A percentile compares a stretch with the other conserved stretches of the same genome.
Evolutionary conservation across 2,113 vertebrate genomes (phyloP).

Genomic region (Hucho hucho): DNA sequence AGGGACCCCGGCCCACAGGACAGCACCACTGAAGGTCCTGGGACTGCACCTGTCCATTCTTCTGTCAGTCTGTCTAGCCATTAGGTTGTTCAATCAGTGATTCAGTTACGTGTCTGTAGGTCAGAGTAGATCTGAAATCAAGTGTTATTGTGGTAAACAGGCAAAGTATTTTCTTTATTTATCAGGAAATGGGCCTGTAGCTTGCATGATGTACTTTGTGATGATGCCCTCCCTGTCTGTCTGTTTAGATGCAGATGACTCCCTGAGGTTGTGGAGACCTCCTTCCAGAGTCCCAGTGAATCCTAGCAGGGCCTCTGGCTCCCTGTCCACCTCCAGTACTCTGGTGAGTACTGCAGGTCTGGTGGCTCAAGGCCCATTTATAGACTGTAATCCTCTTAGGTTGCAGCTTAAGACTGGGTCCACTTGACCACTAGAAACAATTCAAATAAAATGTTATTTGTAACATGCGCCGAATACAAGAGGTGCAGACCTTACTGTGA

Average conservation of each 20-base stretch:
- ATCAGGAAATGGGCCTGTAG: background rate
- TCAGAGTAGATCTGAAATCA: background rate
- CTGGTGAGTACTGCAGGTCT: slow-evolving; percentile 70
- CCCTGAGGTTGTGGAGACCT: slow-evolving; percentile 78
- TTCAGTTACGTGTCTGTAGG: background rate
- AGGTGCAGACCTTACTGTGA: too few species aligned
- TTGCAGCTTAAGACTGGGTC: too few species aligned
- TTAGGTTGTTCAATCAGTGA: background rate
- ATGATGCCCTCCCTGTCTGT: slow-evolving; percentile 16
- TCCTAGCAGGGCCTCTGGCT: slow-evolving; percentile 75
- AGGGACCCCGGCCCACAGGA: slow-evolving; percentile 20
- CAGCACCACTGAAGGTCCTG: slow-evolving; percentile 1
- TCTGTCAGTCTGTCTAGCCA: background rate
- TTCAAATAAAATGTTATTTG: too few species aligned
- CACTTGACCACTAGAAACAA: too few species aligned
- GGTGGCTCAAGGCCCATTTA: too few species aligned
- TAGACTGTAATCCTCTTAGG: too few species aligned
- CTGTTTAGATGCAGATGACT: slow-evolving; percentile 80
- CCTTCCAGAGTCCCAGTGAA: slow-evolving; percentile 45
- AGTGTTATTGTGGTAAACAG: background rate
- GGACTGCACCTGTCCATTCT: slow-evolving; percentile 17
- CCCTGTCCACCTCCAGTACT: slow-evolving; percentile 91
- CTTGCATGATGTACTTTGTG: background rate
- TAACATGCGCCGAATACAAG: too few species aligned
- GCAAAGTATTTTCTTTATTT: background rate